Base-by-base conservation (phyloP, 2,113 vertebrate genomes). In the Gallinago paraguaiae region DNA sequence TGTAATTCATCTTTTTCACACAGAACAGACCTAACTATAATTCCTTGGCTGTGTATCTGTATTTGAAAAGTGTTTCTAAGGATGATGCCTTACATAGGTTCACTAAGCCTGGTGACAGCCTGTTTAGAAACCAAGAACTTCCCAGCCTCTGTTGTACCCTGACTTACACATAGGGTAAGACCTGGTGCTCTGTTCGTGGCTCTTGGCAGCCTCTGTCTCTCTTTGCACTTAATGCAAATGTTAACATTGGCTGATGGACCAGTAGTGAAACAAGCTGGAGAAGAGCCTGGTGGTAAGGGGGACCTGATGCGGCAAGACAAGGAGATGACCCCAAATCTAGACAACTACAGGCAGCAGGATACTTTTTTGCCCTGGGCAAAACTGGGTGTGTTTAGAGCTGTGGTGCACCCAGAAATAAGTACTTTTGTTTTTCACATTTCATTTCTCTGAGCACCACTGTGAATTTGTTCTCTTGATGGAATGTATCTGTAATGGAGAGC, bases 171-270 rank as follows among this genome's bases (percentile, higher is more conserved):
- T 12, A 5, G 56, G 6, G 57, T 19, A n/a, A 31, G 17, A 45
- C 24, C n/a, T 35, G 5, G 6, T 14, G 28, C 24, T 15, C 37
- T 0, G 0, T 19, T 45, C 1, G 1, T 57, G 53, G 16, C 39
- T 63, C 18, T 61, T 28, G n/a, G 39, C 33, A 71, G 19, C 50
- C n/a, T 60, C 63, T 39, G 0, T n/a, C n/a, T 65, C 45, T 76
- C 28, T 88, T 20, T n/a, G n/a, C 2, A 2, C 27, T 72, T 37
- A 50, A n/a, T n/a, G 50, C 19, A 56, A 85, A 54, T 3, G 30
- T 48, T 69, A 6, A 31, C 1, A 0, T 82, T 79, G 72, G 37
- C 63, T 64, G 33, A 33, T 24, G 76, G 39, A 7, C 48, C 53
- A 46, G 10, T 4, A 68, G 22, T 43, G 45, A 64, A 76, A 39